Evolutionary conservation across 2,113 vertebrate genomes (phyloP).

Genomic region (Galbula dea): DNA sequence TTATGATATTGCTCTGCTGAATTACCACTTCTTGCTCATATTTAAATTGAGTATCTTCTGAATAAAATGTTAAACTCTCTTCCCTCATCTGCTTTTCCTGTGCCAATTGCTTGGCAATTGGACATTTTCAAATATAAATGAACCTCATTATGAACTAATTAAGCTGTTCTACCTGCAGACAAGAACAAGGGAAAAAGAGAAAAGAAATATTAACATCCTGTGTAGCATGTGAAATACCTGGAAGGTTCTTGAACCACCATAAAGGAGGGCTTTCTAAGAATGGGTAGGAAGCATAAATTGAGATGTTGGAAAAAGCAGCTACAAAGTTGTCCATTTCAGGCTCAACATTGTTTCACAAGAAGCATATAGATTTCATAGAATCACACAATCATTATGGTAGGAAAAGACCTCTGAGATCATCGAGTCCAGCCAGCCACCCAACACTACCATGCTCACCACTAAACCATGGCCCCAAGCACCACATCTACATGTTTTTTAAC

Average conservation of each 20-base stretch:
- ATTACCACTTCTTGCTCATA: not conserved
- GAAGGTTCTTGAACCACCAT: not conserved
- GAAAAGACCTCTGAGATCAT: too few species aligned
- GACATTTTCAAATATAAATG: conserved; percentile 21
- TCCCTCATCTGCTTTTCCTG: not conserved
- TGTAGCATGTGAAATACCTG: not conserved
- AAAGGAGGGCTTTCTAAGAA: not conserved
- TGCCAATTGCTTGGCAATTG: not conserved
- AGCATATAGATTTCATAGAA: too few species aligned
- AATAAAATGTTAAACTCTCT: not conserved
- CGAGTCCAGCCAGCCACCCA: too few species aligned
- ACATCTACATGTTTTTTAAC: too few species aligned
- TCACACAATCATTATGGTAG: too few species aligned
- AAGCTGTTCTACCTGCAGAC: not conserved
- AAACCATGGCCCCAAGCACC: too few species aligned
- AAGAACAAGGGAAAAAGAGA: not conserved
- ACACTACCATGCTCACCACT: too few species aligned
- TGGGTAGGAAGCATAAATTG: not conserved
- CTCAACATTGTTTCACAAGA: not conserved
- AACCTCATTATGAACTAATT: not conserved
- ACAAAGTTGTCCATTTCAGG: not conserved
- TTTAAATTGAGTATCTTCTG: not conserved
- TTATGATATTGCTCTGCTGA: not conserved
- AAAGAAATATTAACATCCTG: not conserved
- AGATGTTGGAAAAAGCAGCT: not conserved